Base-by-base conservation (phyloP, 2,113 vertebrate species). In the Propithecus coquereli region DNA sequence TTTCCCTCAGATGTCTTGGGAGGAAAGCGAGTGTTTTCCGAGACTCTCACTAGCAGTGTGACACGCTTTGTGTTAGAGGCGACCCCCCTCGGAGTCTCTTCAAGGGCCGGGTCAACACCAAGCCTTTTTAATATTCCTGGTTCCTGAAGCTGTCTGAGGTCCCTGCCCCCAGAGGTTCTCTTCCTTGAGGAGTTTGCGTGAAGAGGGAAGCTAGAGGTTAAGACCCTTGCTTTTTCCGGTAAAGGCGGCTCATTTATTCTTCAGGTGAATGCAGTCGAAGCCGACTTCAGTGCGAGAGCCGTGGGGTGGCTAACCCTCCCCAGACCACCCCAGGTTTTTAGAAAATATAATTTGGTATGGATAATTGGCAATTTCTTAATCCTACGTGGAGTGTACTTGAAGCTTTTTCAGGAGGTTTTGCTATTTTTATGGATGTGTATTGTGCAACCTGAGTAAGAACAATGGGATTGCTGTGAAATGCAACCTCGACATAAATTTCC, bases 1-100 rank as follows among this genome's bases (percentile, higher is more conserved):
- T 81, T 98, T 94, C 97, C 97, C 96, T 97, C 94, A 95, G 98
- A 97, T 96, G 79, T 94, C 70, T 90, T 82, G 34, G 96, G 94
- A 98, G 97, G 86, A 85, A 54, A 83, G 71, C 47, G 22, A 45
- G 7, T 61, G 47, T 70, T 96, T 96, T 65, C 80, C 17, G 83
- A 90, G 97, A 87, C 81, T 95, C 96, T 77, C 95, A 70, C 73
- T 50, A 81, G 93, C 86, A 95, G 57, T 5, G 16, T 37, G 92
- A 87, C 89, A 73, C 54, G 82, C 83, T 97, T 94, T 97, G 95
- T 97, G 96, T 97, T 83, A 94, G 86, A 97, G 97, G 94, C 77
- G 16, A 66, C 32, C 40, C 30, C 66, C 50, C 52, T 52, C 3
- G 0, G 43, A 86, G 52, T 17, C 65, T 54, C 37, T n/a, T 61